Conservation (phyloP, 1,140 invertebrate species). For the Atta cephalotes region DNA sequence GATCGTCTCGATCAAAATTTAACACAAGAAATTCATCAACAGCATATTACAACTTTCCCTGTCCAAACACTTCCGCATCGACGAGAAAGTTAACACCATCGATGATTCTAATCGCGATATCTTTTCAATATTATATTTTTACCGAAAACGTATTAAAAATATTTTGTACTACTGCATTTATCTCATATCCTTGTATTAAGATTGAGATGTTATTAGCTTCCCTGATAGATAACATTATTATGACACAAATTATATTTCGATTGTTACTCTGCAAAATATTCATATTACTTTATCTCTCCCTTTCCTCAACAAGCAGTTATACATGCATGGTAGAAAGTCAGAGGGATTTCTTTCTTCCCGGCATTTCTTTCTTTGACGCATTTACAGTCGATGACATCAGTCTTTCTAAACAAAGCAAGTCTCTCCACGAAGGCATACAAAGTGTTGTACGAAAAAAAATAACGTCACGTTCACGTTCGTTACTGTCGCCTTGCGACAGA, state of each 20-base stretch:
- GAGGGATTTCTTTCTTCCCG: neutral
- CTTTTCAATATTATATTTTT: slow-evolving; percentile 60
- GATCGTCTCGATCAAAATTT: slow-evolving; percentile 58
- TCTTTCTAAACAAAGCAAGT: slow-evolving; percentile 22
- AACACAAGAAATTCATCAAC: slow-evolving; percentile 48
- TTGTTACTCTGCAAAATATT: slow-evolving; percentile 35
- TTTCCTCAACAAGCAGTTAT: slow-evolving; percentile 32
- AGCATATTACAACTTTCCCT: slow-evolving; percentile 59
- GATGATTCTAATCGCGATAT: slow-evolving; percentile 55
- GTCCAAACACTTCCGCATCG: slow-evolving; percentile 57
- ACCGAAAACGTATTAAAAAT: slow-evolving; percentile 19
- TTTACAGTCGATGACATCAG: slow-evolving; percentile 58
- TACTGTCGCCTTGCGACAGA: slow-evolving; percentile 21
- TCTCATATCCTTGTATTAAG: slow-evolving; percentile 25
- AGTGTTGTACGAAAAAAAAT: slow-evolving; percentile 36
- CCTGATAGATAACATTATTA: slow-evolving; percentile 60
- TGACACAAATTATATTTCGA: slow-evolving; percentile 34
- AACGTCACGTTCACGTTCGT: neutral
- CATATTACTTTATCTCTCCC: slow-evolving; percentile 8
- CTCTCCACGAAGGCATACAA: neutral
- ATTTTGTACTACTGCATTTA: slow-evolving; percentile 35
- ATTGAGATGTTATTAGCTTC: slow-evolving; percentile 56
- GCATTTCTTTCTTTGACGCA: slow-evolving; percentile 1
- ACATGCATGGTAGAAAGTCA: slow-evolving; percentile 42
- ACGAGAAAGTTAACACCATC: slow-evolving; percentile 63